A percentile compares a stretch with the other conserved stretches of the same genome.
Evolutionary conservation across 2,113 vertebrate species (phyloP).

Genomic region (Setophaga petechia): DNA sequence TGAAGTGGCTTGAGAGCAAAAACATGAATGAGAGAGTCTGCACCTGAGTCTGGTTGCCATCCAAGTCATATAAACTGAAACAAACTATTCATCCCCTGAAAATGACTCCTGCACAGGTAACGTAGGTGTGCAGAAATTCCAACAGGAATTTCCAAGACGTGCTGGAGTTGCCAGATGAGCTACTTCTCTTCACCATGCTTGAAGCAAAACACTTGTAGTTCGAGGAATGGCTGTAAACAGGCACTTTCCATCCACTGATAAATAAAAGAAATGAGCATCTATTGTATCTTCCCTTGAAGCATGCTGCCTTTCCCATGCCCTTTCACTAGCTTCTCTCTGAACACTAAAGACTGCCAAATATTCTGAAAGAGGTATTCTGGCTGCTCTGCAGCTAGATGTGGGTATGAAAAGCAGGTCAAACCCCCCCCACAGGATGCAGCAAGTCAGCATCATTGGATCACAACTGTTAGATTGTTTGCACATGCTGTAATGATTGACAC

Average conservation of each 20-base stretch:
- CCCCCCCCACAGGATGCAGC: neutral
- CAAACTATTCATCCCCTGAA: neutral
- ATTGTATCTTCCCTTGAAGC: neutral
- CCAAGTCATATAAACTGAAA: neutral
- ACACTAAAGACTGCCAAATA: neutral
- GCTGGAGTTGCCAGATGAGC: neutral
- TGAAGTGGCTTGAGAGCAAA: neutral
- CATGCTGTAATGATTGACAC: slow-evolving; percentile 9
- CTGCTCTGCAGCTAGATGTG: neutral
- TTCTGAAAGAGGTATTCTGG: neutral
- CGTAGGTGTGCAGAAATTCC: neutral
- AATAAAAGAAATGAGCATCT: neutral
- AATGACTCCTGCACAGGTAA: neutral
- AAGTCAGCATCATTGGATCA: neutral
- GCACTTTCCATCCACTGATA: neutral
- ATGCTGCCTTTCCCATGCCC: slow-evolving; percentile 23
- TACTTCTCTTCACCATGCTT: neutral
- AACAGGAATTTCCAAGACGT: neutral
- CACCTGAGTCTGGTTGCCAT: neutral
- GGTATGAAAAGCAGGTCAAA: neutral
- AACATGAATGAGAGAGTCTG: neutral
- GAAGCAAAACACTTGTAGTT: neutral
- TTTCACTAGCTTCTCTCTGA: slow-evolving; percentile 11
- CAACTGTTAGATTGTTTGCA: neutral
- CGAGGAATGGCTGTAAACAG: neutral